Base-by-base conservation (phyloP, 2,113 vertebrate genomes). In the Chitala chitala region DNA sequence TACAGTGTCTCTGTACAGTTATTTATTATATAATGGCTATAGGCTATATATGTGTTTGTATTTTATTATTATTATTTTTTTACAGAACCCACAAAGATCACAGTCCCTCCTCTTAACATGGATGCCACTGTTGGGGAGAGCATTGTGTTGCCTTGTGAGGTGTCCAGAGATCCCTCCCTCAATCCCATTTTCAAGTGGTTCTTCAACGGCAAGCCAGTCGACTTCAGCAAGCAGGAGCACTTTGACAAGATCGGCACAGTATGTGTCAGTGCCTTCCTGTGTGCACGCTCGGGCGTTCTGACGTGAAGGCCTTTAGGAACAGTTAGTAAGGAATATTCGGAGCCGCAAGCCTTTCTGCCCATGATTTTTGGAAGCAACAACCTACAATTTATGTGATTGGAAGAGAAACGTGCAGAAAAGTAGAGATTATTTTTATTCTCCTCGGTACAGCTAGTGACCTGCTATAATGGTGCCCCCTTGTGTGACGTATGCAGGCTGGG, bases 91-190 rank as follows among this genome's bases (percentile, higher is more conserved):
- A 96, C 94, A 12, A 82, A 85, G 48, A 93, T 97, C 73, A 86
- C 83, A 0, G 75, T 90, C 15, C 89, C 93, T 2, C 93, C 94
- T 12, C 79, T 89, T 63, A 91, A 88, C 78, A 86, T 91, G 83
- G 94, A 96, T n/a, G 93, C 90, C 31, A 92, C 88, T 0, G 91
- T 93, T 59, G 94, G 94, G 0, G 93, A 96, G 86, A 96, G 94
- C 75, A 86, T 96, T 0, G 93, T 96, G 63, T 76, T 96, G 36
- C 92, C 95, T 0, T 96, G 94, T 69, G 91, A 94, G 80, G 93
- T 91, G 56, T 92, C 91, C 70, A 91, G 90, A 0, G 94, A 97
- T 79, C 89, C 90, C 1, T 91, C 91, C 0, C 17, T 94, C 64
- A 84, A 80, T 1, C 89, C 92, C 40, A 1, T 24, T 0, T 96